These are phyloP conservation scores for Bathybates hornii DNA, from an alignment of 2,113 vertebrate genomes.

Conservation along the genomic window DNA sequence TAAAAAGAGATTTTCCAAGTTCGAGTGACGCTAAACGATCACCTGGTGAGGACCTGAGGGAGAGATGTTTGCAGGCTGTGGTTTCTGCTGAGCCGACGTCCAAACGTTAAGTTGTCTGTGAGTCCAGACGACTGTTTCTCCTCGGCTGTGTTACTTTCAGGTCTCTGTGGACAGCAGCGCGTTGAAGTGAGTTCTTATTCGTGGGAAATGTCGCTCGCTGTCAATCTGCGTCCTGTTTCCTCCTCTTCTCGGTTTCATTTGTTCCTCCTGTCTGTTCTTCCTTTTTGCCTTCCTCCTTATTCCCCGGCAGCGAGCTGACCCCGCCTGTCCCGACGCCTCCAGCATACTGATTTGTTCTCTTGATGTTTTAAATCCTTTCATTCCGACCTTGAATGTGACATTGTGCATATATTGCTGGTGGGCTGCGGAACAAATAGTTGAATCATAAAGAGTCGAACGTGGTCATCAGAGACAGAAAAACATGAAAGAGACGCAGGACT, in stretches of 20 bases:
- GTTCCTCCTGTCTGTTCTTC: neutral
- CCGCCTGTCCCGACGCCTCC: neutral
- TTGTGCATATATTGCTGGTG: neutral
- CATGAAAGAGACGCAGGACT: neutral
- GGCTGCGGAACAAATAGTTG: neutral
- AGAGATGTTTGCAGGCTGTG: neutral
- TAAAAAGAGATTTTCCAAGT: accelerated
- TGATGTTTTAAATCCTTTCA: neutral
- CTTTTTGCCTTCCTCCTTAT: neutral
- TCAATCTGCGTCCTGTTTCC: neutral
- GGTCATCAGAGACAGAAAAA: neutral
- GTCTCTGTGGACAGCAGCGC: neutral
- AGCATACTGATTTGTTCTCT: neutral
- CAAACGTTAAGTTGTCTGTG: accelerated
- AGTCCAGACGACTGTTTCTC: neutral
- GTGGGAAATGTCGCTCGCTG: neutral
- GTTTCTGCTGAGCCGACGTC: neutral
- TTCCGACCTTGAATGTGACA: neutral
- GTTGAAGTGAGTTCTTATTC: neutral
- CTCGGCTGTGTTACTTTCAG: neutral
- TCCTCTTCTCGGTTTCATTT: neutral
- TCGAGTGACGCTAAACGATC: neutral
- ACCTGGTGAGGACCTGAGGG: accelerated
- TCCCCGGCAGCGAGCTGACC: neutral
- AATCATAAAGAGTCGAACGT: accelerated